phyloP scores from a whole-genome alignment of 2,113 vertebrate genomes.

The Capreolus pygargus region DNA sequence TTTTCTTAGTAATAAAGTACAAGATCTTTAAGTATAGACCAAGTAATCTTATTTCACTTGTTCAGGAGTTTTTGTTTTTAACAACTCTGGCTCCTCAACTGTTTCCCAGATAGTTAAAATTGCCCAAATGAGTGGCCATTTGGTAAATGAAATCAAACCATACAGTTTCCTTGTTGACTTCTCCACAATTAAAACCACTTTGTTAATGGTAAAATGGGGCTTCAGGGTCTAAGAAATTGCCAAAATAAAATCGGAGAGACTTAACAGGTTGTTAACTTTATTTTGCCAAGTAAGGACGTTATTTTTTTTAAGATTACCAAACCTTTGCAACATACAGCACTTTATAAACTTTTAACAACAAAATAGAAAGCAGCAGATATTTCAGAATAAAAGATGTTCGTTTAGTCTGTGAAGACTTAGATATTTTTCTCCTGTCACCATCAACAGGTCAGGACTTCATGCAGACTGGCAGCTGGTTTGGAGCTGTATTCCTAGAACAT shows the following conservation, averaged over 20 bases:
- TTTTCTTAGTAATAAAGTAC: constrained; percentile 33
- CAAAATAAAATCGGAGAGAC: background rate
- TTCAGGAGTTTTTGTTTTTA: background rate
- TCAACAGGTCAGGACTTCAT: background rate
- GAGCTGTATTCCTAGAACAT: background rate
- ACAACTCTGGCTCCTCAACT: background rate
- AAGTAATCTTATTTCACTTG: background rate
- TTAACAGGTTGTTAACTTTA: background rate
- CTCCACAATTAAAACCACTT: constrained; percentile 21
- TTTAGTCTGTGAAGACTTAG: background rate
- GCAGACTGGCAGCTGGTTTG: background rate
- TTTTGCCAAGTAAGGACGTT: constrained; percentile 31
- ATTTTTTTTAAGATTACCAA: background rate
- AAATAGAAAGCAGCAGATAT: background rate
- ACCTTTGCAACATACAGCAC: background rate
- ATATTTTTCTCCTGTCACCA: background rate
- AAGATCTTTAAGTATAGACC: background rate
- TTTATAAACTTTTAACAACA: background rate
- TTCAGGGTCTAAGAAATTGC: background rate
- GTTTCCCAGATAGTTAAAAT: constrained; percentile 16
- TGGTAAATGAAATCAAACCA: constrained; percentile 18
- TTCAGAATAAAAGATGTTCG: background rate
- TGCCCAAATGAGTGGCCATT: background rate
- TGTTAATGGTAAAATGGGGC: background rate
- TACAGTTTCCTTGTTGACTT: background rate